Evolutionary conservation across 2,113 vertebrate genomes (phyloP).

Genomic region (Eidolon helvum): DNA sequence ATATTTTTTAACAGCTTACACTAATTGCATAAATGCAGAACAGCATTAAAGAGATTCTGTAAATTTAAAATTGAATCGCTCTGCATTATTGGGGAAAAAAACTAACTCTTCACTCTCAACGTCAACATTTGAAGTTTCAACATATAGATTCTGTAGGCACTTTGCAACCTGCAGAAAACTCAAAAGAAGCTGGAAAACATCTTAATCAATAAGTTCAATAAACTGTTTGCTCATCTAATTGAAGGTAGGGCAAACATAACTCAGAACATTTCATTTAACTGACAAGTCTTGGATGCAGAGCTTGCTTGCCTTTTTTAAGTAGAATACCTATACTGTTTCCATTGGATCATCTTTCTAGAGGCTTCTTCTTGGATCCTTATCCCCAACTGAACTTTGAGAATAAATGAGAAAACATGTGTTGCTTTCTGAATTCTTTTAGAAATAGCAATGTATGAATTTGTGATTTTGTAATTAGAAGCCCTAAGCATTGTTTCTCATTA

Average conservation of each 20-base stretch:
- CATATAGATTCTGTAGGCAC: neutral
- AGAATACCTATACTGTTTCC: neutral
- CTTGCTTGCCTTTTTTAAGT: neutral
- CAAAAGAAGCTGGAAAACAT: neutral
- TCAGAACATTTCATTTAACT: conserved; percentile 32
- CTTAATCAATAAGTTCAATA: conserved; percentile 35
- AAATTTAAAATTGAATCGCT: neutral
- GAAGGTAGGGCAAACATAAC: conserved; percentile 32
- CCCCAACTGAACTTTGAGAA: neutral
- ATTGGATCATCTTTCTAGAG: neutral
- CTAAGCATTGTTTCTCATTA: neutral
- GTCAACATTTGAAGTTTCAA: conserved; percentile 17
- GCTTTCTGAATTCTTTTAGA: conserved; percentile 9
- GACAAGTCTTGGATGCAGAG: neutral
- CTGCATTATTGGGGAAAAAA: conserved; percentile 1
- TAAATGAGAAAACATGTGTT: neutral
- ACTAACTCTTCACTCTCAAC: neutral
- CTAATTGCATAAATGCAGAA: neutral
- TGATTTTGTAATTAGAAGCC: neutral
- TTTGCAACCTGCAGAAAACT: conserved; percentile 20
- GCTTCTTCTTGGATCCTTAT: neutral
- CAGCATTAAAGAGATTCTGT: neutral
- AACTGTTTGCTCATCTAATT: conserved; percentile 46
- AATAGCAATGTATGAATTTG: neutral
- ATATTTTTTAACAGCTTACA: neutral